phyloP scores from a whole-genome alignment of 2,113 vertebrate genomes.

The Catagonus wagneri region DNA sequence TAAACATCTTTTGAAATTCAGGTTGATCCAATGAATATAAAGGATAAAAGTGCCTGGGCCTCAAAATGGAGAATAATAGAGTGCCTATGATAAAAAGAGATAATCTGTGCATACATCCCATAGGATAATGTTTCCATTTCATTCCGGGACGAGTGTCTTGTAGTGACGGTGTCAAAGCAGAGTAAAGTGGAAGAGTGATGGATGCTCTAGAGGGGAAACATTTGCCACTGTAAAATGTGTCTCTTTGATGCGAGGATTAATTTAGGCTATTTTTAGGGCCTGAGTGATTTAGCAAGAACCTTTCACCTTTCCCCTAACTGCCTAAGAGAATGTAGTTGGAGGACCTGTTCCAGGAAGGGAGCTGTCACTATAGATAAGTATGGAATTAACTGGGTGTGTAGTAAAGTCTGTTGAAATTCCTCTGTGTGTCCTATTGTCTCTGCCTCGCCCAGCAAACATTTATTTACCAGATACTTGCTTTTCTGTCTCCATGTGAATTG shows the following conservation, averaged over 20 bases:
- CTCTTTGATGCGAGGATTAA: too few relatives aligned
- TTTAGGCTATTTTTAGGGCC: neutral
- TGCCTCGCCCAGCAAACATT: neutral
- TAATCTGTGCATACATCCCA: neutral
- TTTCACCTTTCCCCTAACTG: neutral
- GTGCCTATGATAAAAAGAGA: neutral
- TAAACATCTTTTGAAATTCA: slow-evolving; percentile 40
- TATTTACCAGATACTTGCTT: neutral
- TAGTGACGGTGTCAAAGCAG: neutral
- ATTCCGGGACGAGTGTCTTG: neutral
- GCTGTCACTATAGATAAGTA: neutral
- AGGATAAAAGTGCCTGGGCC: slow-evolving; percentile 2
- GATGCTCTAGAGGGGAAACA: neutral
- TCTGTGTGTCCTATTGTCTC: neutral
- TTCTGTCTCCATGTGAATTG: neutral
- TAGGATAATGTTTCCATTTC: slow-evolving; percentile 49
- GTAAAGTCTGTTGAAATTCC: neutral
- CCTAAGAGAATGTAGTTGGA: neutral
- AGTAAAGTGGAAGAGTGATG: neutral
- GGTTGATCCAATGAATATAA: slow-evolving; percentile 29
- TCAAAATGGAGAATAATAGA: slow-evolving; percentile 44
- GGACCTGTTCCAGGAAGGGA: neutral
- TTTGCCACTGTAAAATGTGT: too few relatives aligned
- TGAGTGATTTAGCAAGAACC: neutral
- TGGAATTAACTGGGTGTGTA: neutral